A percentile compares a stretch with the other conserved stretches of the same genome.
These are phyloP conservation scores for Sturnira hondurensis DNA, from an alignment of 2,113 vertebrate species.

Conservation along the genomic window DNA sequence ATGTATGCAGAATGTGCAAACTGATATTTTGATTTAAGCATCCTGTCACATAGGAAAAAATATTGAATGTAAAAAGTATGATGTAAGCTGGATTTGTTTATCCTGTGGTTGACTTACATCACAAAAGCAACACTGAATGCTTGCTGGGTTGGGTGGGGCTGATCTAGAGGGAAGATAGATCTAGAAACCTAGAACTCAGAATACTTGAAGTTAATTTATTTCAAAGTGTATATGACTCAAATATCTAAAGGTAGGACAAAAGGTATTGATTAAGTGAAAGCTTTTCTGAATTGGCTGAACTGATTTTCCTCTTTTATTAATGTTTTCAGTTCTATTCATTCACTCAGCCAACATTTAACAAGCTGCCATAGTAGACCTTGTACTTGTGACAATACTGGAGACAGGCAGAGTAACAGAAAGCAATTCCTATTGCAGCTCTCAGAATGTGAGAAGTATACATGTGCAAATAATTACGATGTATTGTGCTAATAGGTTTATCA, in stretches of 20 bases:
- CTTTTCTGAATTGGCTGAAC: neutral
- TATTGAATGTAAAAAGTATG: neutral
- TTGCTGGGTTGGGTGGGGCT: neutral
- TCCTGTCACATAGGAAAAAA: slow-evolving; percentile 31
- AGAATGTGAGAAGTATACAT: neutral
- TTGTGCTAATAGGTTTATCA: neutral
- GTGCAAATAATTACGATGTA: neutral
- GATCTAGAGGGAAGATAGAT: neutral
- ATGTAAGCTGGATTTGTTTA: slow-evolving; percentile 23
- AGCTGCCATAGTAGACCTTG: neutral
- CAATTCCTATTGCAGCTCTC: neutral
- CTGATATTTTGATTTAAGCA: slow-evolving; percentile 63
- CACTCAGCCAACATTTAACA: neutral
- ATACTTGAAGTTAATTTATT: neutral
- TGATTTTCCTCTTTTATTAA: neutral
- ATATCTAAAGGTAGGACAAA: neutral
- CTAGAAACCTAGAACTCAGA: neutral
- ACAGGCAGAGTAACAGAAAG: neutral
- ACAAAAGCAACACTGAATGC: neutral
- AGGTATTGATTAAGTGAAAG: neutral
- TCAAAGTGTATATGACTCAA: neutral
- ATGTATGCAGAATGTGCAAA: slow-evolving; percentile 71
- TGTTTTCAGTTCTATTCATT: neutral
- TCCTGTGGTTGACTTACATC: neutral
- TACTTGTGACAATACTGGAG: neutral